Base-by-base conservation (phyloP, 2,888 invertebrate genomes). In the Trissolcus brochymenae region DNA sequence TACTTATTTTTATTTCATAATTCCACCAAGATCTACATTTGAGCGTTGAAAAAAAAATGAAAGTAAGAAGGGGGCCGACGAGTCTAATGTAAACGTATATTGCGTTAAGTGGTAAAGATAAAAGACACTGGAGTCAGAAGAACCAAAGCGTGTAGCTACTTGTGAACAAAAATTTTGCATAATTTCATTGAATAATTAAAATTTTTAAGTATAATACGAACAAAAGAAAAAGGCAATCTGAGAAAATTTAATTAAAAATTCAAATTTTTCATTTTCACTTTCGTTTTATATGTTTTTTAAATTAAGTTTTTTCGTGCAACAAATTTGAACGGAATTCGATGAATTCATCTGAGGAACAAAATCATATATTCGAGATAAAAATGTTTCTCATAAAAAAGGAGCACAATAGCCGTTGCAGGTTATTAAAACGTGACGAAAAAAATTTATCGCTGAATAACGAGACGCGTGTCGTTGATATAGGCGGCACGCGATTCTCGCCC, bases 401-500 rank as follows among this genome's bases (percentile, higher is more conserved):
- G 21, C 16, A 70, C 60, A 61, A 76, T 60, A 16, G 71, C 51
- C 53, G 66, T 70, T 59, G 62, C 59, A 67, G 75, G 82, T 86
- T 85, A 87, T 87, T 87, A 84, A 86, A 85, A 86, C 85, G 82
- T 83, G 84, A 81, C 79, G 79, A 81, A 78, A 76, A 83, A 85
- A 84, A 84, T 79, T 82, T 83, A 87, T 86, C 82, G 84, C 51
- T 82, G 82, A 79, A 82, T 87, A 87, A 88, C 85, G 84, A 87
- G 87, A 84, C 88, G 85, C 87, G 88, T 87, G 87, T 84, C 88
- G 79, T 59, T 73, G 80, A 75, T 74, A 78, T 80, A 81, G 79
- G 78, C 84, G 83, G 81, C 81, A 79, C 82, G 81, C 84, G 84
- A 85, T 86, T 85, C 83, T 85, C 87, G 85, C 86, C 84, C 86